Evolutionary conservation across 2,113 vertebrate genomes (phyloP), one percentile per base, ranked within the genome.

Genomic region (Odontophorus gujanensis): DNA sequence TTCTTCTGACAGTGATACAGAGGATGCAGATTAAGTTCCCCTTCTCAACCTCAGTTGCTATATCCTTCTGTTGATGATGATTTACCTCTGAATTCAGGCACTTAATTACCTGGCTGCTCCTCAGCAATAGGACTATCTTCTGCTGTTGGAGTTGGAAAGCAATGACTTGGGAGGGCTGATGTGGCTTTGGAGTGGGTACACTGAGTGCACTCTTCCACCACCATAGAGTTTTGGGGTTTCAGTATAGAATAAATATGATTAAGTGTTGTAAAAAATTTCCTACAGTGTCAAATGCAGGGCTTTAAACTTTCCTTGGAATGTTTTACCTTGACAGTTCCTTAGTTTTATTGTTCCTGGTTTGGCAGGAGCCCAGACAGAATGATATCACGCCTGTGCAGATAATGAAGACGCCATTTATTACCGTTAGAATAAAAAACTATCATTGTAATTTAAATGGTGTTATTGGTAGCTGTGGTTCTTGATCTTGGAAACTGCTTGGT

Each of bases 261-360:
- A 86, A 25, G 53, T 87, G 8, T 5, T 61, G 6, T 58, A 20
- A 62, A 21, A 75, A 14, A 13, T 26, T 12, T 69, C 4, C 12
- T 68, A 11, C 0, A 0, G 5, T 86, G 69, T 81, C 69, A 86
- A 90, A 51, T 65, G 21, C 20, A 62, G 61, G n/a, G 62, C 72
- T 91, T 92, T 76, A 86, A 93, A 83, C 76, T 86, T 96, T 38
- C 48, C 73, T 88, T 95, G 80, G 32, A 88, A 79, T 79, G 43
- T 84, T 91, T 94, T 94, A n/a, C 47, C 85, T 84, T 94, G 95
- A 62, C 76, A 92, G 48, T 91, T 95, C 43, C 81, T 87, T 90
- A 84, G 43, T 84, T 95, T 93, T 86, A 94, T 75, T 93, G 58
- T 69, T 93, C 2, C 18, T 17, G 38, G 71, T 92, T 65, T 95